Percentiles rank a stretch among this genome's conserved stretches.
Evolutionary conservation across 2,113 vertebrate genomes (phyloP).

Genomic region (Rhodinocichla rosea): DNA sequence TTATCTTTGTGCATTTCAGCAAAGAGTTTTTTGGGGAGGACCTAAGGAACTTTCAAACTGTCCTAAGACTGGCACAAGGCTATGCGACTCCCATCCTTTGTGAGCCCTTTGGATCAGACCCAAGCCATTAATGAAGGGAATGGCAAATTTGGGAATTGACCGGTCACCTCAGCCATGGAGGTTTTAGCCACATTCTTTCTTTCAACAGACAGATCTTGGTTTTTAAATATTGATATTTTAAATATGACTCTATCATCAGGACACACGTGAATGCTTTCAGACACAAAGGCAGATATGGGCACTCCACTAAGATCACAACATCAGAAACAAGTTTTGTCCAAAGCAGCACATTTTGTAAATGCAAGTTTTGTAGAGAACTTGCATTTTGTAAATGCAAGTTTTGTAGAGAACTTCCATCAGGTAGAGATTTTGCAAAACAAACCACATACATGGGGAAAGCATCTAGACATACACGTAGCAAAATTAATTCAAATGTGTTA

Average conservation of each 20-base stretch:
- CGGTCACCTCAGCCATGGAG: background rate
- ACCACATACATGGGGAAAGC: background rate
- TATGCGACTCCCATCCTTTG: background rate
- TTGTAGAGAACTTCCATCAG: background rate
- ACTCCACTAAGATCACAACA: background rate
- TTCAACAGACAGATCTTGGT: background rate
- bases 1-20: background rate
- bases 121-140: background rate
- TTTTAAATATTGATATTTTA: background rate
- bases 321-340: background rate
- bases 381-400: background rate
- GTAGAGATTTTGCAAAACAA: background rate
- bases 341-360: background rate
- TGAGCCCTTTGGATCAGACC: rapidly evolving
- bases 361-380: background rate
- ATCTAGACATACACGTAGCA: background rate
- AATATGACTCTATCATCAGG: background rate
- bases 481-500: background rate
- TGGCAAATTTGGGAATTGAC: background rate
- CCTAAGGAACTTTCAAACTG: background rate
- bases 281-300: background rate
- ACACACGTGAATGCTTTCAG: rapidly evolving
- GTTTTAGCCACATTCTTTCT: background rate
- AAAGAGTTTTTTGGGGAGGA: background rate
- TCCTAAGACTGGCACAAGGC: background rate